These are phyloP conservation scores for Tautogolabrus adspersus DNA, from an alignment of 2,113 vertebrate species.

Conservation along the genomic window DNA sequence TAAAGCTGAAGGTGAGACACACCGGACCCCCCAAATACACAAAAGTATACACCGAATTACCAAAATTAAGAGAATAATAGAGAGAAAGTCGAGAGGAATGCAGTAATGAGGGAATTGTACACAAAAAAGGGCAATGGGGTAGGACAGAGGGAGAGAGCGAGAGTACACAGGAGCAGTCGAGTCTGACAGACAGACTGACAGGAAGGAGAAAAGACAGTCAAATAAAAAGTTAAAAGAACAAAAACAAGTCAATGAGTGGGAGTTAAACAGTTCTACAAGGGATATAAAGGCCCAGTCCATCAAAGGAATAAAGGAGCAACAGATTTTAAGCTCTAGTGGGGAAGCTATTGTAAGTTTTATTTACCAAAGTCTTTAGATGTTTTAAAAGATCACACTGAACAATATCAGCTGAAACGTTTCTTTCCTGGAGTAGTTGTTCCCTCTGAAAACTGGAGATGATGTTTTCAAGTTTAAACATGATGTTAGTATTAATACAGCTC, in stretches of 20 bases:
- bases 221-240: slow-evolving; percentile 35
- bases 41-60: not conserved
- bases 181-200: slow-evolving; percentile 47
- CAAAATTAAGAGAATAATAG: slow-evolving; percentile 23
- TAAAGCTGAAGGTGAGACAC: slow-evolving; percentile 88
- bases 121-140: slow-evolving; percentile 28
- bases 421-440: no score
- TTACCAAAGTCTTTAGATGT: not conserved
- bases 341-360: no score
- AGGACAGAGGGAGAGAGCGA: slow-evolving; percentile 5
- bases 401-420: no score
- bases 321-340: not conserved
- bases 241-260: not conserved
- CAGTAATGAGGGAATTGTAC: slow-evolving; percentile 28
- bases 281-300: slow-evolving; percentile 21
- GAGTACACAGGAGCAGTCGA: slow-evolving; percentile 35
- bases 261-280: slow-evolving; percentile 2
- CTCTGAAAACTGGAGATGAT: no score
- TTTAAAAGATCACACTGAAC: no score
- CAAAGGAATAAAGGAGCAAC: slow-evolving; percentile 21
- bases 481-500: no score
- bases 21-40: not conserved
- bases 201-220: slow-evolving; percentile 16
- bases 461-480: no score
- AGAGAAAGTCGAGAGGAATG: slow-evolving; percentile 5